Evolutionary conservation across 2,797 vertebrate species (phyloP).

Genomic region (Carapus acus): DNA sequence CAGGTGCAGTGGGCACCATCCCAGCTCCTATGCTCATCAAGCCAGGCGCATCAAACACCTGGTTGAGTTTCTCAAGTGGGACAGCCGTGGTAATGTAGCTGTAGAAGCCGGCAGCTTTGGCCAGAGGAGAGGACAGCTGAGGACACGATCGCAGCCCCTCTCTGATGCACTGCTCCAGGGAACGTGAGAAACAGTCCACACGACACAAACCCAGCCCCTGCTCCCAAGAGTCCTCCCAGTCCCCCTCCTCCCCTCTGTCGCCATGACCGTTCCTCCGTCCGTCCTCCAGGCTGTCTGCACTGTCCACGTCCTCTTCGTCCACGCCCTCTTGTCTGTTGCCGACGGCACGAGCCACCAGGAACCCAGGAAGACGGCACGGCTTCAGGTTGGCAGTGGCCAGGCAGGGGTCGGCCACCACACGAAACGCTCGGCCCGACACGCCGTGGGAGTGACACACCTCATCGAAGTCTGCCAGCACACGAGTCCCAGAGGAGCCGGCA

Average conservation of each 20-base stretch:
- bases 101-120: constrained; percentile 73
- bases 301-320: constrained; percentile 35
- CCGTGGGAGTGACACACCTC: constrained; percentile 74
- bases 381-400: constrained; percentile 40
- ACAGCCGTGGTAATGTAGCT: constrained; percentile 75
- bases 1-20: constrained; percentile 29
- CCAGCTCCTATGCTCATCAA: constrained; percentile 37
- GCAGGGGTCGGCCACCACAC: constrained; percentile 67
- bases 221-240: constrained; percentile 66
- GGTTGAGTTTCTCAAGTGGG: constrained; percentile 73
- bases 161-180: constrained; percentile 69
- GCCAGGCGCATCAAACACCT: constrained; percentile 66
- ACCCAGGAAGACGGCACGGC: constrained; percentile 69
- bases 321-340: constrained; percentile 46
- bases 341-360: constrained; percentile 47
- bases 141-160: constrained; percentile 68
- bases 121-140: constrained; percentile 65
- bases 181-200: constrained; percentile 74
- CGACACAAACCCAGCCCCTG: constrained; percentile 67
- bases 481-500: constrained; percentile 57
- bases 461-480: constrained; percentile 71
- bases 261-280: constrained; percentile 53
- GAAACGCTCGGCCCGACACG: constrained; percentile 71
- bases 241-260: constrained; percentile 41
- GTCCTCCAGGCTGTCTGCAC: constrained; percentile 35